Conservation (phyloP, 2,888 invertebrate genomes). For the Epirrhoe tristata region DNA sequence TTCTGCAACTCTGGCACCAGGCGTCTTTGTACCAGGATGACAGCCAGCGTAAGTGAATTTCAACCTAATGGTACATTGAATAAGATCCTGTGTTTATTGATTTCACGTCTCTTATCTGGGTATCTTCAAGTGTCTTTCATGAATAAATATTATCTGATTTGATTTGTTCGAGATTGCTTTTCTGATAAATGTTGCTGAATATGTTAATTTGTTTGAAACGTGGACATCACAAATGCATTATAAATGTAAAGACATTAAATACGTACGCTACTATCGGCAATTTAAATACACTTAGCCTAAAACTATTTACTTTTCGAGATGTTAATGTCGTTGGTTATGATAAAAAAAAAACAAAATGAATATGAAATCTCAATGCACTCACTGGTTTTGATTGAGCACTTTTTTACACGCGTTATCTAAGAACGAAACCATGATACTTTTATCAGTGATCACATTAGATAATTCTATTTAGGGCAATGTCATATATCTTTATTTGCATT, state of each 20-base stretch:
- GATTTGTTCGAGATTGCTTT: conserved; percentile 7
- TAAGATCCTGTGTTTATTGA: background rate
- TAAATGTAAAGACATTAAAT: background rate
- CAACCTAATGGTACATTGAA: background rate
- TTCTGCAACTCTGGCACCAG: conserved; percentile 96
- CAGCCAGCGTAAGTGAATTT: conserved; percentile 72
- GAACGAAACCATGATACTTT: conserved; percentile 35
- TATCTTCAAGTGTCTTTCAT: conserved; percentile 9
- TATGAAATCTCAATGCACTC: conserved; percentile 16
- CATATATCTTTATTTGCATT: conserved; percentile 29
- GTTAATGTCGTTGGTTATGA: conserved; percentile 9
- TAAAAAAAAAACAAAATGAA: conserved; percentile 6
- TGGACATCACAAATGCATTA: background rate
- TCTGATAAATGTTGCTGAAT: background rate
- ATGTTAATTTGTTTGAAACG: background rate
- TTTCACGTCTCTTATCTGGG: conserved; percentile 1
- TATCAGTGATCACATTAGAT: conserved; percentile 46
- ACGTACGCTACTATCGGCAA: background rate
- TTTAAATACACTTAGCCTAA: background rate
- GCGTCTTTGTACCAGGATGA: conserved; percentile 83
- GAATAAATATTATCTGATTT: conserved; percentile 13
- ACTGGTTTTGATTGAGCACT: conserved; percentile 19
- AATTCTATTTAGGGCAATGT: conserved; percentile 41
- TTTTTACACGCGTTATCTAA: conserved; percentile 30
- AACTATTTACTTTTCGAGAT: background rate